Evolutionary conservation across 2,113 vertebrate species (phyloP), one percentile per base, ranked within the genome.

Genomic region (Tetraodon nigroviridis): DNA sequence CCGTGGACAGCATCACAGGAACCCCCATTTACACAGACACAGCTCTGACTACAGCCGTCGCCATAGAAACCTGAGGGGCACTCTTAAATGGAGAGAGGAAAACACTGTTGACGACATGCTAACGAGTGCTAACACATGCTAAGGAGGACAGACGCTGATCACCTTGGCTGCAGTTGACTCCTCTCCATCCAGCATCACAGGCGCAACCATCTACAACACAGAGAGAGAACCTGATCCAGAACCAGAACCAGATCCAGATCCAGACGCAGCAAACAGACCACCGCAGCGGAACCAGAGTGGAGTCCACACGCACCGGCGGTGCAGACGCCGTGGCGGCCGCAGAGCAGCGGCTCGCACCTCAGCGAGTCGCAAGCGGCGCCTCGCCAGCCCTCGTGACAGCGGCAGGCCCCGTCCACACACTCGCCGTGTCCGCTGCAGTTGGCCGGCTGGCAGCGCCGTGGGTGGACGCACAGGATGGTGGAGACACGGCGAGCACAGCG

Each of bases 101-200:
- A 5, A 24, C 5, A 21, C n/a, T 16, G 10, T 6, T 1, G 21
- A 6, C 2, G 14, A 24, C 16, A 15, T 52, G 19, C 45, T 44
- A 44, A 15, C 16, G 10, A n/a, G 2, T 18, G 45, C 19, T 49
- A 49, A 49, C 46, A 11, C 44, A n/a, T 48, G 46, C n/a, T 48
- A n/a, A 48, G 17, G 42, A 16, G 42, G 42, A 5, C 10, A 13
- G 42, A 17, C 14, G 10, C 20, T 14, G 1, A 45, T 87, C 89
- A 98, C 96, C 93, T 90, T 92, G 78, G 6, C 87, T 92, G 83
- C 96, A 99, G 87, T 92, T 92, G 27, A 66, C 45, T 64, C 93
- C 93, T 0, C n/a, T 92, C 94, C 95, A 98, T 49, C 96, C 96
- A 0, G 93, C 76, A 0, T 95, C 90, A 49, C 96, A 99, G 10